Percentiles rank a stretch among this genome's conserved stretches.
Conservation (phyloP, 2,113 vertebrate genomes). For the Gadus chalcogrammus region DNA sequence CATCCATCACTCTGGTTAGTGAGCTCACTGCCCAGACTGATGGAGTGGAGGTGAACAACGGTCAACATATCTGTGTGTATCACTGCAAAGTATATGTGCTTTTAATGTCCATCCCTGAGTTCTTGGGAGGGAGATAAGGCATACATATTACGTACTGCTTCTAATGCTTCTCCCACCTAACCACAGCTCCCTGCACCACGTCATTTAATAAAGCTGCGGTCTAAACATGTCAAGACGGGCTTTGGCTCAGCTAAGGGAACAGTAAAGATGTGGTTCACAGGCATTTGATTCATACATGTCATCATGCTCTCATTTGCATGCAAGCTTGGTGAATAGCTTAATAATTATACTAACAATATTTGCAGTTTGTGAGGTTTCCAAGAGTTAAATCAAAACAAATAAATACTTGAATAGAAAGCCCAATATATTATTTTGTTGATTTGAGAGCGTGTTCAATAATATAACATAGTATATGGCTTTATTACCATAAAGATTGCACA, state of each 20-base stretch:
- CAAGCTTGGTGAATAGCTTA: too few species aligned
- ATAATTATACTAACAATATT: too few species aligned
- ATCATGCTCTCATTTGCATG: background rate
- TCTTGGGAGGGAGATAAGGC: background rate
- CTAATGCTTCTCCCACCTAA: conserved; percentile 31
- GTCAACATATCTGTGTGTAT: conserved; percentile 14
- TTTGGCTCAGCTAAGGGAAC: too few species aligned
- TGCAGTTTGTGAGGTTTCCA: too few species aligned
- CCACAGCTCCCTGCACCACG: background rate
- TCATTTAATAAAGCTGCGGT: conserved; percentile 10
- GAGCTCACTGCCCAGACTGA: conserved; percentile 33
- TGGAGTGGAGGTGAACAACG: conserved; percentile 37
- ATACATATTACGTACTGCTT: conserved; percentile 1
- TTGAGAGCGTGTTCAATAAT: too few species aligned
- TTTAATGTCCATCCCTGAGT: conserved; percentile 23
- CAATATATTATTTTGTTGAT: too few species aligned
- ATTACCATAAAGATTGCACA: too few species aligned
- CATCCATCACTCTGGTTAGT: background rate
- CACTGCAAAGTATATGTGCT: conserved; percentile 20
- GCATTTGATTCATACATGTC: background rate
- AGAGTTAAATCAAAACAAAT: too few species aligned
- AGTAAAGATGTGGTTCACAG: background rate
- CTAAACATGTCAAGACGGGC: conserved; percentile 8
- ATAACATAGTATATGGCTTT: too few species aligned
- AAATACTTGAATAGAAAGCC: too few species aligned